A percentile compares a stretch with the other conserved stretches of the same genome.
phyloP scores from a whole-genome alignment of 23 tunicate species.

The Halocynthia aurantium region DNA sequence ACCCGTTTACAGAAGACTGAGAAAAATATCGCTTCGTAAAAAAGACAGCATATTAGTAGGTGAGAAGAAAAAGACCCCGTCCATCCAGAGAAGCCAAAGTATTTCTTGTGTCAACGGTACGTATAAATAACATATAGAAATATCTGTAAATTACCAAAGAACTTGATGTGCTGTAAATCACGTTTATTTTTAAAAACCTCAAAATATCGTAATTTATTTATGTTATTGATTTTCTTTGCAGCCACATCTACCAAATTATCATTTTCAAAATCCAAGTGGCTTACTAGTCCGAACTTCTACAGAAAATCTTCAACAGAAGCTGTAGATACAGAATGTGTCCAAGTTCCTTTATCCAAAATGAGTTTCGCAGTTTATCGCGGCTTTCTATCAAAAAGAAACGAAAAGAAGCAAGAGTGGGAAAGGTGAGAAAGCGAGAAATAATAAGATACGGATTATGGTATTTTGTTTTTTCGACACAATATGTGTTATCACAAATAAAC shows the following conservation, averaged over 20 bases:
- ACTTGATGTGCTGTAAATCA: not conserved
- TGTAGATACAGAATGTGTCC: not conserved
- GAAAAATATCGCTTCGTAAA: constrained; percentile 20
- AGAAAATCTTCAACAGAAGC: not conserved
- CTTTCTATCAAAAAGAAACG: constrained; percentile 2
- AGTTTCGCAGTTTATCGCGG: not conserved
- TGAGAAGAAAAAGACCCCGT: not conserved
- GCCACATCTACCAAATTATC: not conserved
- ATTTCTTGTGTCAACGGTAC: constrained; percentile 11
- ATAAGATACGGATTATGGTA: too few species aligned
- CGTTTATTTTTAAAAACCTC: not conserved
- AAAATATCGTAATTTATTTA: not conserved
- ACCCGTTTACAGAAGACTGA: not conserved
- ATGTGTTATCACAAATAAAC: too few species aligned
- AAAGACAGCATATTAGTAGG: not conserved
- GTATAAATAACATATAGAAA: not conserved
- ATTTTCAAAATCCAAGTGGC: not conserved
- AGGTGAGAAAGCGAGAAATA: not conserved
- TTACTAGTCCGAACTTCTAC: not conserved
- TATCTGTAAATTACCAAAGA: not conserved
- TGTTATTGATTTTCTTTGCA: not conserved
- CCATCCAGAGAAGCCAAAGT: constrained; percentile 15
- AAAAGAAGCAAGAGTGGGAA: not conserved
- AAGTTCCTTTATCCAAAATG: not conserved
- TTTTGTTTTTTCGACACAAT: too few species aligned